Evolutionary conservation across 1,140 invertebrate species (phyloP).

Genomic region (Neodiprion virginianus): DNA sequence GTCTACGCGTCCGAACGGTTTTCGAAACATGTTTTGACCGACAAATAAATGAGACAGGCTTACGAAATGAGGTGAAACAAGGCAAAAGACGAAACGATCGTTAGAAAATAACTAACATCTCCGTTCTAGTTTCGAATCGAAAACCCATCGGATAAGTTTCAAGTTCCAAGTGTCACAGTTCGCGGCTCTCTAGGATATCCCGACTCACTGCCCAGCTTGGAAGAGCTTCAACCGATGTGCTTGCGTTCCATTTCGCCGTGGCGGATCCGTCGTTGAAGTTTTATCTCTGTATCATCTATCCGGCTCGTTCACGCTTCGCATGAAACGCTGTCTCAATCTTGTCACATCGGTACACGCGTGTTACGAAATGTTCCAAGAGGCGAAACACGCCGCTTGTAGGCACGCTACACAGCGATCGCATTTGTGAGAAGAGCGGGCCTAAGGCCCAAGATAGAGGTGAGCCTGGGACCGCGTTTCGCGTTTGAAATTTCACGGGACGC

Average conservation of each 20-base stretch:
- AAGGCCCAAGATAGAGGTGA: not conserved
- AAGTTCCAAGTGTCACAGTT: no score
- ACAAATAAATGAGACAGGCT: no score
- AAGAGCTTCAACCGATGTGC: no score
- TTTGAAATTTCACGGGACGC: conserved; percentile 37
- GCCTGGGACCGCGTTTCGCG: conserved; percentile 18
- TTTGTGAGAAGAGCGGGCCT: not conserved
- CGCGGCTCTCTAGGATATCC: no score
- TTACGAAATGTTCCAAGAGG: conserved; percentile 11
- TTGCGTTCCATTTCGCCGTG: not conserved
- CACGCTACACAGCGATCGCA: not conserved
- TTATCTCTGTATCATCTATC: conserved; percentile 29
- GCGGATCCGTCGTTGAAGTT: not conserved
- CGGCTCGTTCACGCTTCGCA: conserved; percentile 9
- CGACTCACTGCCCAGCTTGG: no score
- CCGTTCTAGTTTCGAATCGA: no score
- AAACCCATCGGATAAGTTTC: no score
- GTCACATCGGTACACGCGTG: conserved; percentile 18
- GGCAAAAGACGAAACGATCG: no score
- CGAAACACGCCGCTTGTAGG: not conserved
- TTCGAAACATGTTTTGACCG: no score
- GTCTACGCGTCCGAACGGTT: no score
- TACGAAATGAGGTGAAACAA: no score
- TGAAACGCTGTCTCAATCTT: conserved; percentile 28
- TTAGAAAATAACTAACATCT: no score